A percentile compares a stretch with the other conserved stretches of the same genome.
Conservation (phyloP, 2,113 vertebrate species). For the Hemibates koningsi region DNA sequence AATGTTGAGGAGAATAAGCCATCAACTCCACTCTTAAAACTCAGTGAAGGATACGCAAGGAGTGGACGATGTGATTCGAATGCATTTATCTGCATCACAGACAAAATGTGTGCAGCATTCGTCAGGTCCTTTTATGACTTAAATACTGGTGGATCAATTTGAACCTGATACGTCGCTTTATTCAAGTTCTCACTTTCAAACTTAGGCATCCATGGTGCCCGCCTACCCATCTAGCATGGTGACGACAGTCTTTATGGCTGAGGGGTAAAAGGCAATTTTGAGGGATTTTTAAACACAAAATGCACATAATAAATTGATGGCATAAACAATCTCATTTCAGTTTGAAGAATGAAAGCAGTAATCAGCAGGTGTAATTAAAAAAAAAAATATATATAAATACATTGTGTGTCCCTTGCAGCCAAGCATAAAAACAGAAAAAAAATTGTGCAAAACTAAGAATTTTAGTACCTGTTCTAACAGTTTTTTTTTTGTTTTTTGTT, state of each 20-base stretch:
- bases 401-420: no score
- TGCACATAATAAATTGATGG: neutral
- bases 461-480: neutral
- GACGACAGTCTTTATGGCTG: neutral
- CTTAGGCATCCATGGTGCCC: accelerated
- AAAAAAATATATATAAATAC: no score
- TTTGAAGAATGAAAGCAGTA: neutral
- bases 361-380: neutral
- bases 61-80: neutral
- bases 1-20: neutral
- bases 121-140: neutral
- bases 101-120: neutral
- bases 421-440: neutral
- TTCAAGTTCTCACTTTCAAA: neutral
- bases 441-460: neutral
- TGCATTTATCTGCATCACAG: neutral
- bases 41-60: neutral
- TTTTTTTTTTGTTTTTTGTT: accelerated
- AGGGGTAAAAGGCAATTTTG: neutral
- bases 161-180: neutral
- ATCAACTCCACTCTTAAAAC: neutral
- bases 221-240: neutral
- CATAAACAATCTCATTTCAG: neutral
- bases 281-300: neutral
- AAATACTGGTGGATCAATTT: neutral